A percentile compares a stretch with the other conserved stretches of the same genome.
phyloP scores from a whole-genome alignment of 2,797 vertebrate species.

The Tympanoctomys barrerae region DNA sequence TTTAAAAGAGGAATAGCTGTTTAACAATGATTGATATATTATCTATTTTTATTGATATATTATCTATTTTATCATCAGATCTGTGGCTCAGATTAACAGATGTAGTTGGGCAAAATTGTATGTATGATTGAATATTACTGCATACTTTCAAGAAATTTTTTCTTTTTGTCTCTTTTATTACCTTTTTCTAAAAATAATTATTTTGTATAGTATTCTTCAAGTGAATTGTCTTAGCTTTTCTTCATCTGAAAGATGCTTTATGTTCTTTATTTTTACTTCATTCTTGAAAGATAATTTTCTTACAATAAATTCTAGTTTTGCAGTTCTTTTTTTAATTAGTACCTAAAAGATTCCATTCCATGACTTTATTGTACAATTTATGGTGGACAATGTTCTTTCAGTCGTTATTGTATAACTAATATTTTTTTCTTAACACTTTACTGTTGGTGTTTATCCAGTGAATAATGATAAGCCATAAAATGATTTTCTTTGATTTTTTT shows the following conservation, averaged over 20 bases:
- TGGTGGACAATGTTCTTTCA: neutral
- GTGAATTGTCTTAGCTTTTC: neutral
- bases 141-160: no score
- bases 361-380: neutral
- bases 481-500: neutral
- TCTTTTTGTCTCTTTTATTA: no score
- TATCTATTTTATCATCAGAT: neutral
- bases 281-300: constrained; percentile 37
- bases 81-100: no score
- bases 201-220: neutral
- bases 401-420: neutral
- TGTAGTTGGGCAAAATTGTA: no score
- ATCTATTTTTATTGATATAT: neutral
- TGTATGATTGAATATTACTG: no score
- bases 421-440: neutral
- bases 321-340: neutral
- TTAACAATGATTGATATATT: no score
- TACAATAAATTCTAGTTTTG: constrained; percentile 5
- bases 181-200: neutral
- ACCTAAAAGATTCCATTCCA: neutral
- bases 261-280: neutral
- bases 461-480: neutral
- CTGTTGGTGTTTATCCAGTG: neutral
- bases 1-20: no score
- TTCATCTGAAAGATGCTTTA: neutral